These are phyloP conservation scores for Timema cristinae DNA, from an alignment of 2,888 invertebrate genomes.

Conservation along the genomic window DNA sequence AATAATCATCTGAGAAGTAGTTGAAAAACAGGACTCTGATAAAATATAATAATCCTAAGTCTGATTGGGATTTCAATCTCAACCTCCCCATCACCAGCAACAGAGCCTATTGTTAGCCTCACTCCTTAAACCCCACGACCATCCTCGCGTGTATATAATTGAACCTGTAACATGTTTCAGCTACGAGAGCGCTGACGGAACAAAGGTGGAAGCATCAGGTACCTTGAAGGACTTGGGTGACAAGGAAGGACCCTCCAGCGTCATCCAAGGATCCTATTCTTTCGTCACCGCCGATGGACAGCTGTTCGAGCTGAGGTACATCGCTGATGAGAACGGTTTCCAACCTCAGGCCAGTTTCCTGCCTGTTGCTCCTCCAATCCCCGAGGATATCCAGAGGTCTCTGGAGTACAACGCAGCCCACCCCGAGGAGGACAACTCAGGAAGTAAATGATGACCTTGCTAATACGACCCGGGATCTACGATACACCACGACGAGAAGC, in stretches of 20 bases:
- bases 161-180: not conserved
- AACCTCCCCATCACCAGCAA: no score
- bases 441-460: not conserved
- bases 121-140: no score
- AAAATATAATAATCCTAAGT: no score
- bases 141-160: no score
- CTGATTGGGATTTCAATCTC: no score
- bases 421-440: constrained; percentile 17
- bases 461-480: not conserved
- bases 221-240: not conserved
- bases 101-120: no score
- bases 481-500: no score
- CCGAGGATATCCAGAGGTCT: not conserved
- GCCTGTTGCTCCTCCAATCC: not conserved
- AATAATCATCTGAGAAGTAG: no score
- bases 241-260: not conserved
- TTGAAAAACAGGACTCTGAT: no score
- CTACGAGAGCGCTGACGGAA: constrained; percentile 15
- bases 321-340: constrained; percentile 12
- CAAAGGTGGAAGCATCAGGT: not conserved
- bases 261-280: constrained; percentile 11
- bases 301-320: not conserved
- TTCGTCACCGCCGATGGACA: not conserved
- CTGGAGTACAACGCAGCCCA: constrained; percentile 12
- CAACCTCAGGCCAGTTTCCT: constrained; percentile 10